These are phyloP conservation scores for Mythimna loreyi DNA, from an alignment of 2,888 invertebrate genomes.

Conservation along the genomic window DNA sequence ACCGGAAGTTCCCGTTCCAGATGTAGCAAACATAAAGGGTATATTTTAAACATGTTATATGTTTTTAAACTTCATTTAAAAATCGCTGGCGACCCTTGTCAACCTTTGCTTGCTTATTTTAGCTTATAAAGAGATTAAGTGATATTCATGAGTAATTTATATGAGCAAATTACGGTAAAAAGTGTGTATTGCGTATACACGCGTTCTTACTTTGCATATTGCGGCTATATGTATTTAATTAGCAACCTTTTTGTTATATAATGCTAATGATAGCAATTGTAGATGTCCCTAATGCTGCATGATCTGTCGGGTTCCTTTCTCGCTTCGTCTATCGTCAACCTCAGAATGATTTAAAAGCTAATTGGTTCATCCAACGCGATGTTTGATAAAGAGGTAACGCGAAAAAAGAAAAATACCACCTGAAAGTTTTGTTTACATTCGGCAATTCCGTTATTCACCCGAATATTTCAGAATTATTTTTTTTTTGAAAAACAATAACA, in stretches of 20 bases:
- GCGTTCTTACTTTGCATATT: slow-evolving; percentile 44
- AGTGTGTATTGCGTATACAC: slow-evolving; percentile 41
- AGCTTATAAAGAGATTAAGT: slow-evolving; percentile 77
- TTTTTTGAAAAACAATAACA: no score
- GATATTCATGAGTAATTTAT: slow-evolving; percentile 74
- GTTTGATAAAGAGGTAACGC: no score
- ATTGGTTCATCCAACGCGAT: no score
- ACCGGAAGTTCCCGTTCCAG: slow-evolving; percentile 34
- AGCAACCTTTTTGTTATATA: slow-evolving; percentile 32
- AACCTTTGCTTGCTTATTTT: slow-evolving; percentile 74
- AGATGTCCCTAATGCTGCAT: neutral
- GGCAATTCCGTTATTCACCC: no score
- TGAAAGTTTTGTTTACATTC: no score
- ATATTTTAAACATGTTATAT: slow-evolving; percentile 72
- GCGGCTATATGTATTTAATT: slow-evolving; percentile 41
- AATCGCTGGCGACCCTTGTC: slow-evolving; percentile 80
- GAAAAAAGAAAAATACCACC: no score
- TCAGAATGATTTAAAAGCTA: no score
- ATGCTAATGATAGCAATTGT: slow-evolving; percentile 22
- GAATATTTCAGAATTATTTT: no score
- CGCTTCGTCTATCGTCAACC: no score
- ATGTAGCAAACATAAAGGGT: slow-evolving; percentile 60
- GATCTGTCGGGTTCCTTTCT: neutral
- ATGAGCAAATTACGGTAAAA: slow-evolving; percentile 61
- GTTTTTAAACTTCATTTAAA: slow-evolving; percentile 75